Evolutionary conservation across 2,113 vertebrate species (phyloP), one percentile per base, ranked within the genome.

Genomic region (Chiloscyllium plagiosum): DNA sequence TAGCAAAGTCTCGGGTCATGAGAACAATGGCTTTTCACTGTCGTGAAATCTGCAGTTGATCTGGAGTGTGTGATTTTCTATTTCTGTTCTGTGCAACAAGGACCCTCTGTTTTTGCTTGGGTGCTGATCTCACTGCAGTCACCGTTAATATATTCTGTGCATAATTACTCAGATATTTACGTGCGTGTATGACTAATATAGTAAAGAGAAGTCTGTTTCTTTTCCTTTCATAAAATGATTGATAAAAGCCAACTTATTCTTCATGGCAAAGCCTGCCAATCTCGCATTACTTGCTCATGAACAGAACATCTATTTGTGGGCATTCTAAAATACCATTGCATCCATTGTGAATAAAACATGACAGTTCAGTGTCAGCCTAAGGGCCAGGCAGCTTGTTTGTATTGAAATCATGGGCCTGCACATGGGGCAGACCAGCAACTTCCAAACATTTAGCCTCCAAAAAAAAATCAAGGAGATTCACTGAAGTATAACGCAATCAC

Each of bases 101-200:
- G 94, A 95, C 10, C 68, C 66, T 69, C 92, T 95, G 42, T 95
- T 95, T 95, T 72, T 95, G 42, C 94, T 95, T 72, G 42, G 42
- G 47, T 95, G 68, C 94, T 95, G 94, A 95, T 95, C 94, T 72
- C 94, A 95, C 26, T 50, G 94, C 42, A 72, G 94, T 69, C 94
- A 76, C 94, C 76, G 94, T 76, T 95, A 52, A 95, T 95, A 72
- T 76, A 95, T 52, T 95, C 94, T 52, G 69, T 72, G 94, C 94
- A 95, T 95, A 95, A 95, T 95, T 76, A 95, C 93, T 72, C 68
- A 76, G 94, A 95, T 95, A 95, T 95, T 95, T 95, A 76, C 20
- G 94, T 95, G 72, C 24, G 42, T 3, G 37, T 47, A 76, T 95
- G 69, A 70, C 69, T 95, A 52, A 42, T 37, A 52, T 13, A 95